Evolutionary conservation across 2,113 vertebrate species (phyloP).

Genomic region (Nanorana parkeri): DNA sequence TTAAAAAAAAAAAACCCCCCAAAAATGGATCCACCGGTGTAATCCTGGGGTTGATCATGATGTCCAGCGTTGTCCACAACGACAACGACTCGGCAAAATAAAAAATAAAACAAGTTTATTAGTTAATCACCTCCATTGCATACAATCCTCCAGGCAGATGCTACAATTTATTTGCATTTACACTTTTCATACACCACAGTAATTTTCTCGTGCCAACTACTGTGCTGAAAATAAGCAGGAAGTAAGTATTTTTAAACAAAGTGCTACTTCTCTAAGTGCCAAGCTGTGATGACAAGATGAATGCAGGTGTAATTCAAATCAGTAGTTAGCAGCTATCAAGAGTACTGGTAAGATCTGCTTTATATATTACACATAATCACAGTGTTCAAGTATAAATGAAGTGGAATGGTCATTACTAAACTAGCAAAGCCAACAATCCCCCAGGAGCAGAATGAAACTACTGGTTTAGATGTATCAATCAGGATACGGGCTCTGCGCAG

Average conservation of each 20-base stretch:
- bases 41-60: no score
- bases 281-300: slow-evolving; percentile 10
- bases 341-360: slow-evolving; percentile 10
- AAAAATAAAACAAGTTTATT: no score
- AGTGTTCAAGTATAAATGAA: slow-evolving; percentile 36
- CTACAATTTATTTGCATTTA: neutral
- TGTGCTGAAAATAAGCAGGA: neutral
- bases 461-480: slow-evolving; percentile 11
- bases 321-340: slow-evolving; percentile 20
- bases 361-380: slow-evolving; percentile 14
- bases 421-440: neutral
- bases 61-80: no score
- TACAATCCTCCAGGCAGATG: neutral
- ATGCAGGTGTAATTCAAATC: slow-evolving; percentile 1
- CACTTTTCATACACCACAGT: neutral
- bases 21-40: no score
- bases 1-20: no score
- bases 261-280: slow-evolving; percentile 17
- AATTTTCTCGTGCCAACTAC: neutral
- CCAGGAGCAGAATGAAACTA: slow-evolving; percentile 1
- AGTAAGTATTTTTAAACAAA: neutral
- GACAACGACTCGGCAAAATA: no score
- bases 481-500: slow-evolving; percentile 15
- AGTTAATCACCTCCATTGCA: no score
- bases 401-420: slow-evolving; percentile 32